Evolutionary conservation across 1,140 invertebrate genomes (phyloP).

Genomic region (Drosophila dunni): DNA sequence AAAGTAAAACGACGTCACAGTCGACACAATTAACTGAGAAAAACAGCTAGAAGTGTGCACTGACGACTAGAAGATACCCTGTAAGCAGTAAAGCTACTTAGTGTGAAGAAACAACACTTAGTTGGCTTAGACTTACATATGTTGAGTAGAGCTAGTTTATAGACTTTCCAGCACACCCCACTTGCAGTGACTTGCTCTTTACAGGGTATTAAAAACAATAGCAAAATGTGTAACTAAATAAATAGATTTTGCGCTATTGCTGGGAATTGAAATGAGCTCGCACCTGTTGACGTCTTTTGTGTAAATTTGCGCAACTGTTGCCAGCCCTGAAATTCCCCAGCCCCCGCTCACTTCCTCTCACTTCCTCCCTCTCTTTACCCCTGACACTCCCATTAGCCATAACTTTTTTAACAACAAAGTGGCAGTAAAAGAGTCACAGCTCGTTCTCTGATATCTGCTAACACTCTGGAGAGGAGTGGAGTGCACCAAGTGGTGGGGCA

Average conservation of each 20-base stretch:
- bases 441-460: conserved; percentile 56
- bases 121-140: too few species aligned
- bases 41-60: background rate
- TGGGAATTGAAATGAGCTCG: conserved; percentile 54
- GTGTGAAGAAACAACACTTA: too few species aligned
- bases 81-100: background rate
- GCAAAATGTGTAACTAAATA: conserved; percentile 70
- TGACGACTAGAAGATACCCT: background rate
- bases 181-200: background rate
- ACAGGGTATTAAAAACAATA: conserved; percentile 12
- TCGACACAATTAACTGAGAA: conserved; percentile 26
- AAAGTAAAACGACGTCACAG: conserved; percentile 46
- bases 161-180: background rate
- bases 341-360: background rate
- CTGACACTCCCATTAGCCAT: conserved; percentile 1
- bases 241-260: conserved; percentile 67
- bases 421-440: conserved; percentile 14
- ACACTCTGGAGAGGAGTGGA: conserved; percentile 12
- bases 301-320: conserved; percentile 76
- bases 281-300: conserved; percentile 68
- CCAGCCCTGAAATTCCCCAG: conserved; percentile 26
- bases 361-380: background rate
- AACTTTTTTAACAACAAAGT: background rate
- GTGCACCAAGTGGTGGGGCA: too few species aligned
- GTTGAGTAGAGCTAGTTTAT: background rate